Evolutionary conservation across 1,140 invertebrate species (phyloP).

Genomic region (Listronotus bonariensis): DNA sequence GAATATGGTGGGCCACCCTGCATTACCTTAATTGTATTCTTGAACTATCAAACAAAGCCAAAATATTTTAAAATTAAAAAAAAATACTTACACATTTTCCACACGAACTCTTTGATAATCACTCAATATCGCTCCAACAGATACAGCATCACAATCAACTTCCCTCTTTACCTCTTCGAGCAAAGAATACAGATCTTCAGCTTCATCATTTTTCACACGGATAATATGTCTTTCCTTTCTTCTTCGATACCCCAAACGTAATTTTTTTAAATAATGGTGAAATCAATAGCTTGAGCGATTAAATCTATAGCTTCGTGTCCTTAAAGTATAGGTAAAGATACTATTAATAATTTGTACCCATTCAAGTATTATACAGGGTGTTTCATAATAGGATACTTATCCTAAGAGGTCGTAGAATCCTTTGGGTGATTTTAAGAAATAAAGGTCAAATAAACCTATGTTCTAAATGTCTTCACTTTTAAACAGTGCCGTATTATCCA

Average conservation of each 20-base stretch:
- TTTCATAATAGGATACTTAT: too few species aligned
- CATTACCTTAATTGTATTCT: too few species aligned
- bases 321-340: neutral
- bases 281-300: constrained; percentile 90
- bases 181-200: constrained; percentile 95
- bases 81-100: constrained; percentile 94
- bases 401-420: too few species aligned
- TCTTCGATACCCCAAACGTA: constrained; percentile 69
- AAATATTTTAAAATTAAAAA: too few species aligned
- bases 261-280: constrained; percentile 87
- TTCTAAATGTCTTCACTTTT: too few species aligned
- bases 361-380: too few species aligned
- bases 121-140: constrained; percentile 95
- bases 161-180: constrained; percentile 83
- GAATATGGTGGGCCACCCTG: too few species aligned
- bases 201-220: constrained; percentile 92
- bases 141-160: constrained; percentile 86
- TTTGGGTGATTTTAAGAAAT: too few species aligned
- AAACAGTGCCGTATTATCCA: too few species aligned
- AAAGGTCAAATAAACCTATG: too few species aligned
- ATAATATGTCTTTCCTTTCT: constrained; percentile 76
- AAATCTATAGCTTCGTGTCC: constrained; percentile 92
- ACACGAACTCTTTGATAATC: constrained; percentile 97
- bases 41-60: too few species aligned
- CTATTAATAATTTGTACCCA: neutral